A percentile compares a stretch with the other conserved stretches of the same genome.
Evolutionary conservation across 2,888 invertebrate species (phyloP).

Genomic region (Brenthis hecate): DNA sequence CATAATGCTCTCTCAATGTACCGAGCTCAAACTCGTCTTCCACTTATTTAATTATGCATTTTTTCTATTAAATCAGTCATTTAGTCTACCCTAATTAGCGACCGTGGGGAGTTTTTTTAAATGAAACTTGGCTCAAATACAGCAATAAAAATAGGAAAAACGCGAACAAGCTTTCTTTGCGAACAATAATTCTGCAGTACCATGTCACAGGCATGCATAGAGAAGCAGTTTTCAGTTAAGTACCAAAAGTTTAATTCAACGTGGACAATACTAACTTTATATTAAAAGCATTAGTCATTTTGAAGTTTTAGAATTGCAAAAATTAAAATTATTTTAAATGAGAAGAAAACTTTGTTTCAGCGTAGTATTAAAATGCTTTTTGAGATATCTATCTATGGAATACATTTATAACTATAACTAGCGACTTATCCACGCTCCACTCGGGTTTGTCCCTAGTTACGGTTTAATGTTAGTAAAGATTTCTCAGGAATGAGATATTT

Average conservation of each 20-base stretch:
- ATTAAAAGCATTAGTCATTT: not conserved
- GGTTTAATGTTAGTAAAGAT: too few species aligned
- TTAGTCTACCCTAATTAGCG: conserved; percentile 71
- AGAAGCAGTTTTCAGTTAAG: conserved; percentile 11
- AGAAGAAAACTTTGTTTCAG: conserved; percentile 9
- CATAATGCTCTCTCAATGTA: conserved; percentile 40
- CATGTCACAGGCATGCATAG: conserved; percentile 6
- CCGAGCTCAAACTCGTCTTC: conserved; percentile 40
- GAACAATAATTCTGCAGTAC: conserved; percentile 51
- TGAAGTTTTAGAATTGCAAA: not conserved
- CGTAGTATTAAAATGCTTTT: conserved; percentile 6
- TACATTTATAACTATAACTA: not conserved
- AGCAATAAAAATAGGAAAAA: conserved; percentile 58
- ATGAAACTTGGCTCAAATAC: conserved; percentile 62
- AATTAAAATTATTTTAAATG: conserved; percentile 10
- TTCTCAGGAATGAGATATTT: too few species aligned
- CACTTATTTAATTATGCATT: conserved; percentile 70
- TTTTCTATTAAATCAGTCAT: conserved; percentile 76
- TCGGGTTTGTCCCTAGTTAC: too few species aligned
- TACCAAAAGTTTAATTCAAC: conserved; percentile 13
- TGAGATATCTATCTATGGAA: not conserved
- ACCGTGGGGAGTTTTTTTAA: conserved; percentile 56
- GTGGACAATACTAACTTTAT: conserved; percentile 3
- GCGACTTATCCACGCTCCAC: too few species aligned
- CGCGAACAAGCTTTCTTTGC: conserved; percentile 57